A percentile compares a stretch with the other conserved stretches of the same genome.
Evolutionary conservation across 2,113 vertebrate species (phyloP).

Genomic region (Oxygymnocypris stewartii): DNA sequence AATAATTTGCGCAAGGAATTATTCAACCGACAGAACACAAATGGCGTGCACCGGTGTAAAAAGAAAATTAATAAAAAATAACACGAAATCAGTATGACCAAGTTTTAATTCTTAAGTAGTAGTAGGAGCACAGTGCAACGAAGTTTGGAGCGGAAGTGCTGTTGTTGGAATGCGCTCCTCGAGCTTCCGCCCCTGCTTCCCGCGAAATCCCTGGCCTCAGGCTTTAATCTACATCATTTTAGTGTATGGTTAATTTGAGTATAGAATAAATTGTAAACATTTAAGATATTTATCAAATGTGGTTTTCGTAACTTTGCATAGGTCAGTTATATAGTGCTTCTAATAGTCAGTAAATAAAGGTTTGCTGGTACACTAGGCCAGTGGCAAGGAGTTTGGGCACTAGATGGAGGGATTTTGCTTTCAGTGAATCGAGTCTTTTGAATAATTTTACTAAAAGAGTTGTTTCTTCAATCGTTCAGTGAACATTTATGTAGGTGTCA

Average conservation of each 20-base stretch:
- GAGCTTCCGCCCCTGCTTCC: conserved; percentile 25
- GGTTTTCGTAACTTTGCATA: neutral
- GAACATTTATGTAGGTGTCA: neutral
- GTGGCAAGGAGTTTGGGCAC: neutral
- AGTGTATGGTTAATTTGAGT: neutral
- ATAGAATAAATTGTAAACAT: neutral
- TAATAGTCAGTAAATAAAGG: neutral
- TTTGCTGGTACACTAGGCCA: neutral
- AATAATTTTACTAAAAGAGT: neutral
- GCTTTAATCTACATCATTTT: neutral
- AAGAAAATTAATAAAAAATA: neutral
- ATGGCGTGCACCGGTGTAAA: neutral
- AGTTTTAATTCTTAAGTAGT: neutral
- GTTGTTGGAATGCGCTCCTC: conserved; percentile 26
- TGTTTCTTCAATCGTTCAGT: neutral
- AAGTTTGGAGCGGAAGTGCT: conserved; percentile 38
- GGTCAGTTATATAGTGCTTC: neutral
- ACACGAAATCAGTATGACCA: neutral
- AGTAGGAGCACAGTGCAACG: neutral
- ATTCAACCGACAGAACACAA: neutral
- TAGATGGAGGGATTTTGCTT: neutral
- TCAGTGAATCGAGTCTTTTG: neutral
- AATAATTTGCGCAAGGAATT: neutral
- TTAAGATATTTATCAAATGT: neutral
- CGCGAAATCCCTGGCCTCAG: neutral